Evolutionary conservation across 2,888 invertebrate species (phyloP).

Genomic region (Agrilus cyanescens): DNA sequence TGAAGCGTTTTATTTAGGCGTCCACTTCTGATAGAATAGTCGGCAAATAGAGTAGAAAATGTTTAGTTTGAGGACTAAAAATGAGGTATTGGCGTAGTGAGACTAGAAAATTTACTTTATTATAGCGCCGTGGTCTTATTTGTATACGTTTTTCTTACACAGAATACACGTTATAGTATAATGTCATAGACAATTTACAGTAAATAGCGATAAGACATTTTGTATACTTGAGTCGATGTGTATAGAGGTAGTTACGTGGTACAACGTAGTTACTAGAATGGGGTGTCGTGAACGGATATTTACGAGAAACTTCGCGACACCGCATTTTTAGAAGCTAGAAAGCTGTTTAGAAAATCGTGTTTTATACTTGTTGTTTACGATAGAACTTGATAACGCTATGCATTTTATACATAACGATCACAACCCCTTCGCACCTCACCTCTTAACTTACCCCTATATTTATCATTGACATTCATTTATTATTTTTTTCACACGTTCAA

Average conservation of each 20-base stretch:
- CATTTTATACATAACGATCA: slow-evolving; percentile 11
- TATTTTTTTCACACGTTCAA: too few relatives aligned
- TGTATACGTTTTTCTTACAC: too few relatives aligned
- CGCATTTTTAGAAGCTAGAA: slow-evolving; percentile 12
- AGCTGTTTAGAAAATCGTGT: slow-evolving; percentile 14
- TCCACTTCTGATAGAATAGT: too few relatives aligned
- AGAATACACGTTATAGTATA: neutral
- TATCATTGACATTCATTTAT: too few relatives aligned
- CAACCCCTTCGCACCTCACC: slow-evolving; percentile 1
- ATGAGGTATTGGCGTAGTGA: too few relatives aligned
- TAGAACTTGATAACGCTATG: slow-evolving; percentile 12
- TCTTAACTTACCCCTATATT: neutral
- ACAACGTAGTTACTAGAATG: slow-evolving; percentile 10
- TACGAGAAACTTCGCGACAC: slow-evolving; percentile 11
- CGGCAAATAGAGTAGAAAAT: too few relatives aligned
- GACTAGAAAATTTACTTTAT: too few relatives aligned
- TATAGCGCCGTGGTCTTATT: too few relatives aligned
- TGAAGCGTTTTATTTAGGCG: too few relatives aligned
- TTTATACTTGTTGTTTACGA: slow-evolving; percentile 12
- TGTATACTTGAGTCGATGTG: slow-evolving; percentile 10
- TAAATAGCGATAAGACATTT: slow-evolving; percentile 9
- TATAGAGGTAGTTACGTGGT: slow-evolving; percentile 11
- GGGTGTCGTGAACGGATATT: slow-evolving; percentile 12
- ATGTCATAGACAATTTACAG: slow-evolving; percentile 1
- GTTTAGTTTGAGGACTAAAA: too few relatives aligned